A percentile compares a stretch with the other conserved stretches of the same genome.
These are phyloP conservation scores for Percopsis transmontana DNA, from an alignment of 2,113 vertebrate species.

Conservation along the genomic window DNA sequence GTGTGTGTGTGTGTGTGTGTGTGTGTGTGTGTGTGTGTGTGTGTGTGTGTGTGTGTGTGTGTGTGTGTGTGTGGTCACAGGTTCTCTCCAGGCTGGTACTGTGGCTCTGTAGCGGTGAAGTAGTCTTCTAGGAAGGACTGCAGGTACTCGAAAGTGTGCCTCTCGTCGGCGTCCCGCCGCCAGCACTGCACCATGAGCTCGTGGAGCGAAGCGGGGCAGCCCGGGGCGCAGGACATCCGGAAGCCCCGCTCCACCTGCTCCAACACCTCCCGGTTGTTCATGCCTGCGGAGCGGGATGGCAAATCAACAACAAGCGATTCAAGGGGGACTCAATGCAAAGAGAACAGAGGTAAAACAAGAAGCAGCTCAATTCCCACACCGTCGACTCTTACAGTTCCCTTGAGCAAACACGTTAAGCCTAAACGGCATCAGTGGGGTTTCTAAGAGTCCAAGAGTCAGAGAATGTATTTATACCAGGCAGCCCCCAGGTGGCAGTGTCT, in stretches of 20 bases:
- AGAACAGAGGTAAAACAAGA: not conserved
- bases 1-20: constrained; percentile 25
- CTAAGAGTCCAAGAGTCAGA: not conserved
- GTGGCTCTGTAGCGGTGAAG: constrained; percentile 96
- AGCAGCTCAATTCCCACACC: not conserved
- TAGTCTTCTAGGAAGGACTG: constrained; percentile 98
- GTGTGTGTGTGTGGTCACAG: constrained; percentile 68
- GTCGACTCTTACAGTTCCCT: constrained; percentile 6
- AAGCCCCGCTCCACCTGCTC: constrained; percentile 96
- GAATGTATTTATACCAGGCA: not conserved
- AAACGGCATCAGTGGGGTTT: not conserved
- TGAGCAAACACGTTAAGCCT: not conserved
- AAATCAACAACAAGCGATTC: not conserved
- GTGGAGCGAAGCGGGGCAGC: constrained; percentile 88
- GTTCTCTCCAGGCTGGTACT: constrained; percentile 96
- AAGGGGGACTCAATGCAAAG: constrained; percentile 1
- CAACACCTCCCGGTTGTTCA: constrained; percentile 97
- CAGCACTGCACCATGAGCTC: constrained; percentile 96
- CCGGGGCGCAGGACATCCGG: constrained; percentile 88
- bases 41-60: not conserved
- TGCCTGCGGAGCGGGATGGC: constrained; percentile 76
- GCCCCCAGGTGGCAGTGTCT: not conserved
- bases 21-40: constrained; percentile 14
- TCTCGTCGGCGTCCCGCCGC: constrained; percentile 90
- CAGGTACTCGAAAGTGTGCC: constrained; percentile 97